These are phyloP conservation scores for Thalassophryne amazonica DNA, from an alignment of 2,797 vertebrate genomes.

Conservation along the genomic window DNA sequence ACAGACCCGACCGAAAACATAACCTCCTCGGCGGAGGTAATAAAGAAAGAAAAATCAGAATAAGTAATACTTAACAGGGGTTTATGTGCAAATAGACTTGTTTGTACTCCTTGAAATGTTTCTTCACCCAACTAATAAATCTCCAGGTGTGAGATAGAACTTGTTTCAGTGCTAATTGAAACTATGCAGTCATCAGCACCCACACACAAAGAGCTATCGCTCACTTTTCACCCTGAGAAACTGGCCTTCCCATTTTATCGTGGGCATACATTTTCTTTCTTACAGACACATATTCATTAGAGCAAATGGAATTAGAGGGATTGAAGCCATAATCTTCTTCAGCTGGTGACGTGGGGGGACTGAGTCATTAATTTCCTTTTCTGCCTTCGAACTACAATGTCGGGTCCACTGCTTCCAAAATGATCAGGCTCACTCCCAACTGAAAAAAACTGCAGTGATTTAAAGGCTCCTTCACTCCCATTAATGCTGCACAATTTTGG, in stretches of 20 bases:
- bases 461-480: slow-evolving; percentile 10
- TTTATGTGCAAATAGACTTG: neutral
- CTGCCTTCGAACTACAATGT: slow-evolving; percentile 49
- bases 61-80: neutral
- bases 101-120: neutral
- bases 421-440: slow-evolving; percentile 20
- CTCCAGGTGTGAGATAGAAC: neutral
- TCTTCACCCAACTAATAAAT: neutral
- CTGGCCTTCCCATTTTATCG: no score
- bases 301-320: slow-evolving; percentile 72
- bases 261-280: neutral
- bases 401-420: slow-evolving; percentile 28
- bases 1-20: no score
- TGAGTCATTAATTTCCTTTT: slow-evolving; percentile 61
- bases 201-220: slow-evolving; percentile 12
- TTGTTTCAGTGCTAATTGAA: slow-evolving; percentile 34
- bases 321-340: slow-evolving; percentile 68
- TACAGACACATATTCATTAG: slow-evolving; percentile 45
- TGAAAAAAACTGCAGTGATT: slow-evolving; percentile 40
- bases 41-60: no score
- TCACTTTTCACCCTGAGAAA: slow-evolving; percentile 30
- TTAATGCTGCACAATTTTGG: slow-evolving; percentile 12
- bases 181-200: slow-evolving; percentile 20
- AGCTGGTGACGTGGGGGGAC: slow-evolving; percentile 45
- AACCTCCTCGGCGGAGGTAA: no score